These are phyloP conservation scores for Bolborhynchus lineola DNA, from an alignment of 2,113 vertebrate genomes.

Conservation along the genomic window DNA sequence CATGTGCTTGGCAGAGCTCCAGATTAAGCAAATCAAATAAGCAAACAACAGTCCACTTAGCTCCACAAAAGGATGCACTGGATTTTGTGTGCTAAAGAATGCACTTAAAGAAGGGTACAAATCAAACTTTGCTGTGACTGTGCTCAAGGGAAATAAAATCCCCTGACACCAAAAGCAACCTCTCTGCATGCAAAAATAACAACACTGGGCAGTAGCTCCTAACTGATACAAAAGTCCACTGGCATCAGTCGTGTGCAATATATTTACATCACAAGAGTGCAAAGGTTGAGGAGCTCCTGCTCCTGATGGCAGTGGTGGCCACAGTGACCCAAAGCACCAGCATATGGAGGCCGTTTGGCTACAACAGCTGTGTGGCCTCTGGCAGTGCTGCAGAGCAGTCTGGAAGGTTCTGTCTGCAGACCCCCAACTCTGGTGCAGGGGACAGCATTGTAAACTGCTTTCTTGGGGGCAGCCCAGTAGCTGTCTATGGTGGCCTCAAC, in stretches of 20 bases:
- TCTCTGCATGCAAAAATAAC: not conserved
- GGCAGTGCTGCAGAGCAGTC: not conserved
- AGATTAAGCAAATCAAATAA: conserved; percentile 26
- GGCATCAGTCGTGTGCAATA: not conserved
- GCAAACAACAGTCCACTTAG: conserved; percentile 1
- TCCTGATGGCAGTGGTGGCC: not conserved
- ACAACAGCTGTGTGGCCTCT: not conserved
- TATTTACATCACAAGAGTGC: not conserved
- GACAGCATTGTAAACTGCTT: not conserved
- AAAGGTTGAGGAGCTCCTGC: not conserved
- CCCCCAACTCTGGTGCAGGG: not conserved
- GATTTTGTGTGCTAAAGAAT: not conserved
- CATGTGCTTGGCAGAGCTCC: conserved; percentile 42
- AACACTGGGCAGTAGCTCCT: not conserved
- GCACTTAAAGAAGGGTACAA: not conserved
- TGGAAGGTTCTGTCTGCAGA: not conserved
- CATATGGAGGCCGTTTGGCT: not conserved
- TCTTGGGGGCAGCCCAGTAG: not conserved
- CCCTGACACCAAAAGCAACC: not conserved
- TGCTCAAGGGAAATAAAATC: not conserved
- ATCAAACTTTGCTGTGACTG: not conserved
- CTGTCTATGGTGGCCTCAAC: not conserved
- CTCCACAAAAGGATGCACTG: conserved; percentile 14
- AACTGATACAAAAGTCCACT: not conserved
- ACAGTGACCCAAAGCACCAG: not conserved